Base-by-base conservation (phyloP, 1,140 invertebrate species). In the Drosophila baimaii region DNA sequence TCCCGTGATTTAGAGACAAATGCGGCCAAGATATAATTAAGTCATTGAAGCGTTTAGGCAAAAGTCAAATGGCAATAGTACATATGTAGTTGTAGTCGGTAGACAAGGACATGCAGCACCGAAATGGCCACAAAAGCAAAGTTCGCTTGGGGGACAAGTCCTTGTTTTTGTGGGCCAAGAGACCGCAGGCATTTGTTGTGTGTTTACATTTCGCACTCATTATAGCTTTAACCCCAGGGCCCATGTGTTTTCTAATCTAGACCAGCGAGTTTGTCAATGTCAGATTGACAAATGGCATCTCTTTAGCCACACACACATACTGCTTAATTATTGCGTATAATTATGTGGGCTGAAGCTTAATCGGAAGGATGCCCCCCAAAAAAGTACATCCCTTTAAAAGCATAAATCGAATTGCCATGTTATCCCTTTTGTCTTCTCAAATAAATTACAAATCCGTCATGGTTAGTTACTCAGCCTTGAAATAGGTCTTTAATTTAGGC, bases 21-120 rank as follows among this genome's bases (percentile, higher is more conserved):
- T 83, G 76, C 80, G 51, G 44, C 46, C 46, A 19, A 65, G 82
- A 83, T 77, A 88, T 79, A 86, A 86, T 86, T 88, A 86, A 88
- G 70, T 75, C 83, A 71, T 77, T 77, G 66, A 70, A 57, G 57
- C 64, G 46, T 81, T 81, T 81, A 72, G 44, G 59, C 69, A 64
- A 55, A 75, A 79, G 70, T 71, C 75, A 66, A 83, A 46, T 41
- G 62, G 35, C 59, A 70, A 37, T 49, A 59, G 33, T 15, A 15
- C 15, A n/a, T n/a, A n/a, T n/a, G n/a, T n/a, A n/a, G n/a, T n/a
- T n/a, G n/a, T n/a, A n/a, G n/a, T n/a, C n/a, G n/a, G n/a, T n/a
- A 7, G 35, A 29, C 39, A 72, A 9, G 19, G 52, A 61, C 58
- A 57, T 25, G 64, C 61, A 61, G 64, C 61, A 61, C 17, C 29